Percentiles rank a stretch among this genome's conserved stretches.
phyloP scores from a whole-genome alignment of 2,888 invertebrate genomes.

The Eutolmus rufibarbis region DNA sequence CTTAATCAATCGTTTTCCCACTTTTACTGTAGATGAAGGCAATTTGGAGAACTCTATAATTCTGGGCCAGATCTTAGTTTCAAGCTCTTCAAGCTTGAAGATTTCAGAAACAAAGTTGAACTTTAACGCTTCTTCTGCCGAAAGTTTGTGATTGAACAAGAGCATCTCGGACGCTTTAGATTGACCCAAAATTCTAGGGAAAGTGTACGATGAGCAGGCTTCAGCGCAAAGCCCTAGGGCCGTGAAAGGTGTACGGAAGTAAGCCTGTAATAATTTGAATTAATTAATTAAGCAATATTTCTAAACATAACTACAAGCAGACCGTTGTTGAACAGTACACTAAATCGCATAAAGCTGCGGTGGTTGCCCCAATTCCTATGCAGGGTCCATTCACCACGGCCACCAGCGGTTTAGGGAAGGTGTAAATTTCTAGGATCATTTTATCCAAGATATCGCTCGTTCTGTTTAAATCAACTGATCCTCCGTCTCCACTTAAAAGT shows the following conservation, averaged over 20 bases:
- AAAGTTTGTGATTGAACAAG: conserved; percentile 77
- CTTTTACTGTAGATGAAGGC: conserved; percentile 58
- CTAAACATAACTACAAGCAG: conserved; percentile 45
- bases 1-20: conserved; percentile 72
- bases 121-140: conserved; percentile 78
- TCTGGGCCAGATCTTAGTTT: conserved; percentile 68
- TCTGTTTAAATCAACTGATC: conserved; percentile 55
- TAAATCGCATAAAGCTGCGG: conserved; percentile 84
- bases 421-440: conserved; percentile 79
- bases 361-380: conserved; percentile 88
- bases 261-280: conserved; percentile 69
- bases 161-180: conserved; percentile 74
- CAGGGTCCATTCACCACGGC: conserved; percentile 94
- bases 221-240: conserved; percentile 86
- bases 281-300: conserved; percentile 23
- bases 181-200: conserved; percentile 84
- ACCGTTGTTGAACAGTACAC: conserved; percentile 87
- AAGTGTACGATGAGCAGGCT: conserved; percentile 86
- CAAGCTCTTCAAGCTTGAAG: conserved; percentile 71
- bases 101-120: conserved; percentile 82
- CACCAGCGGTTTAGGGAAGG: conserved; percentile 87
- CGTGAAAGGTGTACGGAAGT: conserved; percentile 88
- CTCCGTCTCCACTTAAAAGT: conserved; percentile 46
- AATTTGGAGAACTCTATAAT: conserved; percentile 66
- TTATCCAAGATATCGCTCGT: conserved; percentile 62